phyloP scores from a whole-genome alignment of 2,888 invertebrate species.

The Pycnomerus fuliginosus region DNA sequence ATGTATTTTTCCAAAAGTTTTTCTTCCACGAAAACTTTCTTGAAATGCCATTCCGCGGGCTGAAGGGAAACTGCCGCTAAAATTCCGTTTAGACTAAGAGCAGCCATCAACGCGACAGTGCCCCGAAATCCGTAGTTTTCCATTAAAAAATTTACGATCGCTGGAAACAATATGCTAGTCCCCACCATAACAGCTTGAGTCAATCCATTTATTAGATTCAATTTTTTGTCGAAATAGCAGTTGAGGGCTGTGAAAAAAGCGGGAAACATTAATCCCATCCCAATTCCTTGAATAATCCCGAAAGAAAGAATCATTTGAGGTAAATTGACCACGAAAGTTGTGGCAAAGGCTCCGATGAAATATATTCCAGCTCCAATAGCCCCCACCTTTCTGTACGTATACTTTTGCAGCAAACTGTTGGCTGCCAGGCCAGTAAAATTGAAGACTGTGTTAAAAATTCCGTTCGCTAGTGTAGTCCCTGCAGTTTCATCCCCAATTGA shows the following conservation, averaged over 20 bases:
- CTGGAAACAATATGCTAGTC: slow-evolving; percentile 68
- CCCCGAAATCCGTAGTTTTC: slow-evolving; percentile 69
- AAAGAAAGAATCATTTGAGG: slow-evolving; percentile 65
- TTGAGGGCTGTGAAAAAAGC: slow-evolving; percentile 73
- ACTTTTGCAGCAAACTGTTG: slow-evolving; percentile 65
- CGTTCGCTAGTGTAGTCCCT: slow-evolving; percentile 68
- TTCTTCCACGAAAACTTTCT: slow-evolving; percentile 12
- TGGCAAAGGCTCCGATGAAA: slow-evolving; percentile 61
- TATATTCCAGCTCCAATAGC: slow-evolving; percentile 65
- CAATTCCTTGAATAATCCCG: slow-evolving; percentile 66
- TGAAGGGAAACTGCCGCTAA: slow-evolving; percentile 72
- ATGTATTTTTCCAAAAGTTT: slow-evolving; percentile 15
- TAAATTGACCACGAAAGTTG: slow-evolving; percentile 64
- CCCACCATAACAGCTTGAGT: slow-evolving; percentile 71
- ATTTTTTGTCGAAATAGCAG: slow-evolving; percentile 68
- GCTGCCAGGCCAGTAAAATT: slow-evolving; percentile 67
- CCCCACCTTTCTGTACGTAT: slow-evolving; percentile 67
- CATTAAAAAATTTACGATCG: slow-evolving; percentile 62
- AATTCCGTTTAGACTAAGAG: slow-evolving; percentile 65
- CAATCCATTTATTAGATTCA: slow-evolving; percentile 72
- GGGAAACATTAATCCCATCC: slow-evolving; percentile 72
- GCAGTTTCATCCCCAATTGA: slow-evolving; percentile 67
- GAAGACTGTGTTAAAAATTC: slow-evolving; percentile 65
- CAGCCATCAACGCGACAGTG: slow-evolving; percentile 66
- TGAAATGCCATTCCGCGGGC: slow-evolving; percentile 51